Evolutionary conservation across 2,113 vertebrate species (phyloP).

Genomic region (Etia nguti): DNA sequence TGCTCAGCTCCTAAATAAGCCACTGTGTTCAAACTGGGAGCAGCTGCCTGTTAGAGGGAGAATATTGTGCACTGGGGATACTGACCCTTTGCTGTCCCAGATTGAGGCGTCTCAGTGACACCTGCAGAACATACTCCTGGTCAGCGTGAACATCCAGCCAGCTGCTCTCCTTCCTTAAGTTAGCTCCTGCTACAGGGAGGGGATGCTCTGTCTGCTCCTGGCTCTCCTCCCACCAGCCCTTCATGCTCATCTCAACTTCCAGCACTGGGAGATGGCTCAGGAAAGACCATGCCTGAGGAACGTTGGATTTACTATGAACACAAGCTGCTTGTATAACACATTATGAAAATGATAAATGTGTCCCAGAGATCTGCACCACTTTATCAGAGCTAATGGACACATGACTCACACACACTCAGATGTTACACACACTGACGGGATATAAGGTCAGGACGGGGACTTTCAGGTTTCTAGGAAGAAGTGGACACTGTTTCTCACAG

Average conservation of each 20-base stretch:
- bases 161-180: conserved; percentile 74
- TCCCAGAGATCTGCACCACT: background rate
- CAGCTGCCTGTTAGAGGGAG: background rate
- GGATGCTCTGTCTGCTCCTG: conserved; percentile 73
- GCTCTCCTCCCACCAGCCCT: conserved; percentile 85
- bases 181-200: conserved; percentile 61
- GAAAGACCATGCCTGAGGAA: conserved; percentile 84
- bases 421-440: background rate
- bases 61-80: background rate
- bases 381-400: background rate
- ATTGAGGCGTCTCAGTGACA: conserved; percentile 81
- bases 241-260: conserved; percentile 81
- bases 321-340: background rate
- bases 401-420: background rate
- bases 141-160: conserved; percentile 92
- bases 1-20: background rate
- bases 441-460: background rate
- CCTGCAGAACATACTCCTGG: conserved; percentile 95
- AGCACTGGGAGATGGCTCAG: conserved; percentile 87
- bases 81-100: conserved; percentile 82
- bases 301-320: background rate
- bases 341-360: background rate
- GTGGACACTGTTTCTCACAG: background rate
- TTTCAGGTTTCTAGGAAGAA: fast-evolving
- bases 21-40: background rate